Evolutionary conservation across 1,140 invertebrate genomes (phyloP), one percentile per base, ranked within the genome.

Genomic region (Nixonia krombeini): DNA sequence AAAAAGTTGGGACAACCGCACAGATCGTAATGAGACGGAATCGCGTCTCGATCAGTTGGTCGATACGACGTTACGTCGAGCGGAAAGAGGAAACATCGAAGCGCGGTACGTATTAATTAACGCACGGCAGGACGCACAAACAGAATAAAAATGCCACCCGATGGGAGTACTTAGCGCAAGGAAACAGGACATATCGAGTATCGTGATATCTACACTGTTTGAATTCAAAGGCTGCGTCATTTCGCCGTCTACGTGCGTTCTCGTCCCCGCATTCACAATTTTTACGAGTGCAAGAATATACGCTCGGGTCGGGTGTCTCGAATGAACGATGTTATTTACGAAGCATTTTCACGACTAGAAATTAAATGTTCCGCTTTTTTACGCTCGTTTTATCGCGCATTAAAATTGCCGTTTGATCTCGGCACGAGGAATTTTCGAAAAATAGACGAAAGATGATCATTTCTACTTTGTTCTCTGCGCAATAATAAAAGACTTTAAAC

Each of bases 41-140:
- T 45, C 42, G 10, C 13, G 42, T 45, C 16, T 15, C 26, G 42
- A 45, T 45, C 42, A 29, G 17, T 29, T 8, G 25, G 1, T 25
- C 10, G 40, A 42, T 25, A 17, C 37, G n/a, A 42, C 13, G 42
- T 9, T 7, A 28, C 42, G 10, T 26, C 18, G 18, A 42, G 40
- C 10, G 16, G 40, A 42, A 45, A 45, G 25, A 29, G 42, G 26
- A 12, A 45, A 45, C 9, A 45, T 42, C 40, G 40, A 42, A 23
- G 40, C 21, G 40, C 16, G 23, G 40, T 29, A 28, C 16, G 26
- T 29, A 42, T 42, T 42, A 45, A 45, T 45, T 45, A 45, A 45
- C 42, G 42, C 25, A 33, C 31, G 31, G 31, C 31, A 13, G 31
- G 31, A 10, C 9, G 31, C 10, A 33, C 31, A 33, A 13, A 16